Base-by-base conservation (phyloP, 2,797 vertebrate species). In the Kryptopterus vitreolus region DNA sequence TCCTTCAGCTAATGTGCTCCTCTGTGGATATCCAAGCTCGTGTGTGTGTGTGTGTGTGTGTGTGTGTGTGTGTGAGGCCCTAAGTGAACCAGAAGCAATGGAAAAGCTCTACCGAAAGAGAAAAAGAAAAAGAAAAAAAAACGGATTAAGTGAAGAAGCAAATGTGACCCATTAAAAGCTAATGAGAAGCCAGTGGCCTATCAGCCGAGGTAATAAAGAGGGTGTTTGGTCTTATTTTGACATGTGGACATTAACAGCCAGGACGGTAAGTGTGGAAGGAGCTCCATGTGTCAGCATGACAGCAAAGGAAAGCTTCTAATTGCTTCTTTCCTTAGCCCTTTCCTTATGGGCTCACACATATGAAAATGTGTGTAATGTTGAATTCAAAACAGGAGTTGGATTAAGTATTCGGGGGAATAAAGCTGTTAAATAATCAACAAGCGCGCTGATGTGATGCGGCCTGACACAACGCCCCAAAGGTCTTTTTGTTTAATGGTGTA, bases 1-100 rank as follows among this genome's bases (percentile, higher is more conserved):
- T 90, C 88, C 82, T 85, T 82, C 84, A 57, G 50, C 63, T 75
- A 77, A 78, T 74, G 65, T 33, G 70, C 68, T 83, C 66, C 78
- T 77, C 75, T 75, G 82, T 59, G 82, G 68, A 77, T 80, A 74
- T 80, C 80, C 87, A 85, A 73, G 58, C 75, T 48, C 33, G 69
- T 71, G 50, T 71, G 69, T 55, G 69, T 55, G 43, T 20, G 50
- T 59, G 57, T 29, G 57, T 29, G 55, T 57, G 57, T 58, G 55
- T 24, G 57, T 58, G 57, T 58, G 57, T 58, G 57, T 58, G 24
- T 59, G 57, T 24, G 57, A 12, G 3, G 24, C 12, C 4, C n/a
- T 26, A n/a, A 68, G 65, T 68, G 72, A 72, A 24, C 11, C 24
- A 74, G 33, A 59, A 33, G 53, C 76, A 57, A 71, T 43, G 70